Evolutionary conservation across 2,113 vertebrate species (phyloP), one percentile per base, ranked within the genome.

Genomic region (Actenoides hombroni): DNA sequence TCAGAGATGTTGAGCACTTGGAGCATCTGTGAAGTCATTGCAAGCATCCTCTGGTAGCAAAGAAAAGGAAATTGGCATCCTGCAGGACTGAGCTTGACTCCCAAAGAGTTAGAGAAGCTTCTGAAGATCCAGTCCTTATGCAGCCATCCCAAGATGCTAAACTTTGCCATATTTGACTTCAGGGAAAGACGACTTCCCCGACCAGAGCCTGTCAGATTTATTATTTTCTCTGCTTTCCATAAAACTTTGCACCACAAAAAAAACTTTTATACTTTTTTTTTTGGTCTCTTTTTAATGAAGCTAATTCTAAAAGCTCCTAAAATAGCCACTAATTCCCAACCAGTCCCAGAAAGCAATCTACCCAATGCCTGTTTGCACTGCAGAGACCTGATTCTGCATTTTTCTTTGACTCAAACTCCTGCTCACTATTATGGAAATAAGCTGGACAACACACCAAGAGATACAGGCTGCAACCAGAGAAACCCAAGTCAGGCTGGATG

Each of bases 1-100:
- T 7, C 5, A 1, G 54, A 76, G 39, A 21, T 1, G 0, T 0
- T 5, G 51, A 93, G 70, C 11, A 3, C 42, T 39, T 56, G n/a
- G n/a, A 82, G 49, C 26, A 53, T 29, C 56, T 4, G 0, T 16
- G 8, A 83, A 21, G 75, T 51, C 54, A n/a, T 6, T 44, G 63
- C 40, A 74, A 88, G 51, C 54, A 56, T 73, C 29, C 77, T 46
- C 54, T 2, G 1, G 51, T 2, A 67, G 40, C 49, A 88, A 53
- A 71, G 25, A 29, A 61, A 56, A 65, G 6, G 4, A 77, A 75
- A 42, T 7, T 60, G 26, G n/a, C 31, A 29, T 65, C 73, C 76
- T 74, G 17, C 31, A 63, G 91, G 79, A 61, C n/a, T 67, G 37
- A 88, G 63, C 10, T 35, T 26, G 59, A 39, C 6, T 70, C 51